A percentile compares a stretch with the other conserved stretches of the same genome.
phyloP scores from a whole-genome alignment of 2,113 vertebrate genomes.

The Cyprinodon tularosa region DNA sequence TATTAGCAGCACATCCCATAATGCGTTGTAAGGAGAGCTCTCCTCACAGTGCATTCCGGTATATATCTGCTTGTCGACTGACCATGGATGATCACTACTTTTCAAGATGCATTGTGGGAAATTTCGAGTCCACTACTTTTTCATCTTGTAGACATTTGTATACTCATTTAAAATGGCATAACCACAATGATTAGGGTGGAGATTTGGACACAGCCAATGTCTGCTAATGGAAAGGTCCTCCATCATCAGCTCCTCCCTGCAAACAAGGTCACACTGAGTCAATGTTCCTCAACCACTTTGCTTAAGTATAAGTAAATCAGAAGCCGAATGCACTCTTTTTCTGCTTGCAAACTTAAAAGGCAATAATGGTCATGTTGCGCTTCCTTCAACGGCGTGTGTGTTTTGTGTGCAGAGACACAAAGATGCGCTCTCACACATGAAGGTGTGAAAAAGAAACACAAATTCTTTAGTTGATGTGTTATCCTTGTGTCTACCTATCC shows the following conservation, averaged over 20 bases:
- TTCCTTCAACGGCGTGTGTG: slow-evolving; percentile 17
- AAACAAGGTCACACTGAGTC: neutral
- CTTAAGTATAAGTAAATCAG: slow-evolving; percentile 48
- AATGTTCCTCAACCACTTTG: slow-evolving; percentile 17
- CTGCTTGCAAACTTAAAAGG: slow-evolving; percentile 58
- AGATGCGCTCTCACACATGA: neutral
- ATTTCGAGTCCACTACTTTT: no score
- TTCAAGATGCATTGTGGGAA: no score
- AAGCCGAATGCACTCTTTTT: slow-evolving; percentile 51
- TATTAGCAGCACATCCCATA: no score
- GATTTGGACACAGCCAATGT: neutral
- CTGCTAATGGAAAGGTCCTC: slow-evolving; percentile 26
- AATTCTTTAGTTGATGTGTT: neutral
- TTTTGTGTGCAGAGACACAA: neutral
- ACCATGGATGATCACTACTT: no score
- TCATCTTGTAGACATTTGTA: no score
- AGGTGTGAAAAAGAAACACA: slow-evolving; percentile 9
- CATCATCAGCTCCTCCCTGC: slow-evolving; percentile 17
- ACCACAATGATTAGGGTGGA: no score
- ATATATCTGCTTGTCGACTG: no score
- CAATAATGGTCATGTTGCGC: slow-evolving; percentile 42
- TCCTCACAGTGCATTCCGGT: no score
- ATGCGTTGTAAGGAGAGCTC: no score
- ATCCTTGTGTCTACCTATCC: neutral
- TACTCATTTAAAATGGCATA: no score